A percentile compares a stretch with the other conserved stretches of the same genome.
Conservation (phyloP, 2,888 invertebrate species). For the Octodonta nipae region DNA sequence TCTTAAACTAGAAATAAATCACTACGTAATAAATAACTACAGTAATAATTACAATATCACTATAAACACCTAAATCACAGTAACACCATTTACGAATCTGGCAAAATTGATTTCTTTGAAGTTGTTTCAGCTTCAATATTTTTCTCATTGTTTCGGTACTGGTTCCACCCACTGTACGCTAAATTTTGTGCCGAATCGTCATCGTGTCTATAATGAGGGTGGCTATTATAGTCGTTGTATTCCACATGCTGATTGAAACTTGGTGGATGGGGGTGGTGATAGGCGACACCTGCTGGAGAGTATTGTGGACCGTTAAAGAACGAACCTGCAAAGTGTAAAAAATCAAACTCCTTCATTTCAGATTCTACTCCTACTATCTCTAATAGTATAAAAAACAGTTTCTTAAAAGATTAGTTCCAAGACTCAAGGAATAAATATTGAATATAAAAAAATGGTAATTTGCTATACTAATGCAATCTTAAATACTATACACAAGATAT, state of each 20-base stretch:
- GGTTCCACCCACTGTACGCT: constrained; percentile 59
- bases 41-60: too few relatives aligned
- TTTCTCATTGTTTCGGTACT: constrained; percentile 42
- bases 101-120: constrained; percentile 34
- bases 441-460: too few relatives aligned
- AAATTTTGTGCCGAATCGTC: constrained; percentile 46
- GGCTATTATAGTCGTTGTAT: constrained; percentile 23
- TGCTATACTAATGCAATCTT: too few relatives aligned
- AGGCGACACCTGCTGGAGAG: constrained; percentile 59
- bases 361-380: too few relatives aligned
- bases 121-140: constrained; percentile 31
- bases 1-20: too few relatives aligned
- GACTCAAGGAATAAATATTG: too few relatives aligned
- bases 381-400: too few relatives aligned
- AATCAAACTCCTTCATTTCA: too few relatives aligned
- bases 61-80: too few relatives aligned
- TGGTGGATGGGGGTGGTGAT: constrained; percentile 42
- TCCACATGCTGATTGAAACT: constrained; percentile 38
- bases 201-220: constrained; percentile 46
- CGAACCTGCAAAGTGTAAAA: constrained; percentile 9
- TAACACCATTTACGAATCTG: constrained; percentile 27
- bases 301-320: constrained; percentile 47
- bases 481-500: too few relatives aligned
- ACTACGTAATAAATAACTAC: too few relatives aligned
- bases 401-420: too few relatives aligned